These are phyloP conservation scores for Gymnopithys bicolor DNA, from an alignment of 2,797 vertebrate genomes.

Conservation along the genomic window DNA sequence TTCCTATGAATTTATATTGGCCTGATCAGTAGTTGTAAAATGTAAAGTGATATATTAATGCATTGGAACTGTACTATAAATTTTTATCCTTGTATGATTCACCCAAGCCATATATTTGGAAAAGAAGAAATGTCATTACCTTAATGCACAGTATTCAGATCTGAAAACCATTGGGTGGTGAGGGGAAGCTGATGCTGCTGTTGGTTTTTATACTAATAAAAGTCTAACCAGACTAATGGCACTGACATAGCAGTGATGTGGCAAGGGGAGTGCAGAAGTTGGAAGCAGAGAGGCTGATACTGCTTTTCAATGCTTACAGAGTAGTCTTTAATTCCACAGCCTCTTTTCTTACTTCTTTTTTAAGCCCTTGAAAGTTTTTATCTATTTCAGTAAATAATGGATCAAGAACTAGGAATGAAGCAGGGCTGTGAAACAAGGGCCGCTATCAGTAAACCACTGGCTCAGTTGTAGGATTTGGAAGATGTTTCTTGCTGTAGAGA, in stretches of 20 bases:
- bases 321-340: not conserved
- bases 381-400: not conserved
- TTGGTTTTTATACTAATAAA: not conserved
- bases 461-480: not conserved
- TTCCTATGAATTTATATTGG: not conserved
- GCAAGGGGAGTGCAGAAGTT: not conserved
- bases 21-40: not conserved
- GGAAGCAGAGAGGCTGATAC: rapidly evolving
- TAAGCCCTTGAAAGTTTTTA: not conserved
- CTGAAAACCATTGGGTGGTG: not conserved
- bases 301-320: not conserved
- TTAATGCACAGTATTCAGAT: not conserved
- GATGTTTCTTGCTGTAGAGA: not conserved
- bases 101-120: not conserved
- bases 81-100: not conserved
- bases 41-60: not conserved
- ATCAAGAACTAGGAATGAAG: not conserved
- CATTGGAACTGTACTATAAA: constrained; percentile 14
- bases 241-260: not conserved
- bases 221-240: not conserved
- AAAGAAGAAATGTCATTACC: not conserved
- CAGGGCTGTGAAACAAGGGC: not conserved
- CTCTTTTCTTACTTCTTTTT: not conserved
- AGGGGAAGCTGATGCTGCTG: not conserved
- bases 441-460: not conserved